Evolutionary conservation across 2,797 vertebrate species (phyloP), one percentile per base, ranked within the genome.

Genomic region (Tenualosa ilisha): DNA sequence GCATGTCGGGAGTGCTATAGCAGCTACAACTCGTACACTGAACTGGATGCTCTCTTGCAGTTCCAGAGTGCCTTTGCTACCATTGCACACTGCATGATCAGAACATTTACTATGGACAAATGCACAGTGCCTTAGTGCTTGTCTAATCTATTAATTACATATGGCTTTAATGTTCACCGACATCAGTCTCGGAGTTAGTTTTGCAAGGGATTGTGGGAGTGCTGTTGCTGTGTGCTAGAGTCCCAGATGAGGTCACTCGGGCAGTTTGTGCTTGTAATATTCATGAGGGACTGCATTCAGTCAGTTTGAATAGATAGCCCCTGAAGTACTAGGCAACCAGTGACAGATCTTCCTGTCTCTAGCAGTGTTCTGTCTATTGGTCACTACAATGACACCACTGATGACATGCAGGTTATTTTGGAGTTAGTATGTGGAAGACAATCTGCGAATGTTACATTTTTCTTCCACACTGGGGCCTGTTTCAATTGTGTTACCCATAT

Each of bases 261-360:
- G 81, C 61, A 54, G 37, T 72, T 68, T 65, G 54, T 13, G 37
- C 84, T 59, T 85, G 50, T 50, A 87, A 87, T 84, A 85, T 85
- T 84, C 82, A 87, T 85, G 84, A 85, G 83, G 24, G 81, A 49
- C 31, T 26, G 40, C 81, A 81, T 59, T 81, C 51, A 87, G 50
- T 49, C 51, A 26, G 37, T 59, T 68, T 54, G 82, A 83, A 82
- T 81, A 72, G 72, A 61, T 24, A 31, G 43, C 6, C 75, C 54
- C 65, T 81, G 8, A 53, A 37, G 72, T 46, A 22, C 72, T 40
- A 79, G 72, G 72, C 72, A 46, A 46, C 72, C 40, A 79, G 37
- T 46, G 40, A 79, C 46, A 46, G 40, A 40, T 8, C 72, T 20
- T 79, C 17, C 22, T 79, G 17, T 79, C 46, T 40, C 72, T 40